A percentile compares a stretch with the other conserved stretches of the same genome.
These are phyloP conservation scores for Meloidogyne hapla DNA, from an alignment of 1,140 invertebrate genomes.

Conservation along the genomic window DNA sequence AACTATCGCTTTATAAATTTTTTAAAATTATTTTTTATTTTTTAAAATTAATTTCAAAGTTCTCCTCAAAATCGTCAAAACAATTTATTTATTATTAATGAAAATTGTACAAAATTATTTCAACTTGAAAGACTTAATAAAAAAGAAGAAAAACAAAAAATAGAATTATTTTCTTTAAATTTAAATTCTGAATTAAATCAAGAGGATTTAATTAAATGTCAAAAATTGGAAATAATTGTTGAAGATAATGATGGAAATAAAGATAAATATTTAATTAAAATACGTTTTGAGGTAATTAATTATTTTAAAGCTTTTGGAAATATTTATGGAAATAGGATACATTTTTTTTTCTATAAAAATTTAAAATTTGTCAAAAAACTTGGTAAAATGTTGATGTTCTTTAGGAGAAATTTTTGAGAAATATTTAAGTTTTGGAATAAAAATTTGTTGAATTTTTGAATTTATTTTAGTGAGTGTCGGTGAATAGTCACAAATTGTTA, in stretches of 20 bases:
- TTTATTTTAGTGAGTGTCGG: too few relatives aligned
- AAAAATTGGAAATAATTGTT: constrained; percentile 5
- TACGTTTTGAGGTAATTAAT: constrained; percentile 1
- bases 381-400: too few relatives aligned
- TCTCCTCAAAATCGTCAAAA: constrained; percentile 11
- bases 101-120: constrained; percentile 19
- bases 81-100: not conserved
- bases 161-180: not conserved
- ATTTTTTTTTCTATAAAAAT: too few relatives aligned
- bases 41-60: not conserved
- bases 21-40: not conserved
- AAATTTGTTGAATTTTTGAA: too few relatives aligned
- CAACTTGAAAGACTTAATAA: not conserved
- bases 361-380: too few relatives aligned
- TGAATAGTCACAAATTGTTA: too few relatives aligned
- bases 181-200: not conserved
- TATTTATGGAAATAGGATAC: too few relatives aligned
- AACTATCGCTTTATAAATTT: not conserved
- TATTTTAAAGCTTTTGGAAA: too few relatives aligned
- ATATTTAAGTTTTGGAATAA: too few relatives aligned
- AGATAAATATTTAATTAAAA: not conserved
- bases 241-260: constrained; percentile 9
- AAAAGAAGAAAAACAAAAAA: not conserved
- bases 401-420: too few relatives aligned
- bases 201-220: not conserved